These are phyloP conservation scores for Odontomyia ornata DNA, from an alignment of 2,888 invertebrate species.

Conservation along the genomic window DNA sequence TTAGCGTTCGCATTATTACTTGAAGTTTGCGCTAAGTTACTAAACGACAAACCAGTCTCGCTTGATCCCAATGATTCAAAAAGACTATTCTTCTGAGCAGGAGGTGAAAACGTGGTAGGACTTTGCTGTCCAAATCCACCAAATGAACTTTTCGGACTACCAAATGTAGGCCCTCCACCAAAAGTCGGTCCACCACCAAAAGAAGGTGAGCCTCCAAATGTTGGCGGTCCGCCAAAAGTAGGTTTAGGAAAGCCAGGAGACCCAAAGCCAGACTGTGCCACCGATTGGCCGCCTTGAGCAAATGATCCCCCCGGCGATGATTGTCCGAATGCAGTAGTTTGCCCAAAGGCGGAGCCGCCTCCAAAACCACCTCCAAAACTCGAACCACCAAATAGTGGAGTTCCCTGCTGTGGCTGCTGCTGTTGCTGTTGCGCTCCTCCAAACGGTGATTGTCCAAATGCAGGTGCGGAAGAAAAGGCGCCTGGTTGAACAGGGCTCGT, in stretches of 20 bases:
- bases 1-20: constrained; percentile 57
- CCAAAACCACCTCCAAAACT: constrained; percentile 31
- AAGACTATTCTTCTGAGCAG: constrained; percentile 40
- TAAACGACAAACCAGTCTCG: constrained; percentile 61
- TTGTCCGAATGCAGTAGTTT: constrained; percentile 40
- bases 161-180: constrained; percentile 60
- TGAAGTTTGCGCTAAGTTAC: constrained; percentile 61
- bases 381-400: neutral
- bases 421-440: constrained; percentile 9
- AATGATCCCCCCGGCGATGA: constrained; percentile 49
- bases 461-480: constrained; percentile 16
- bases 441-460: constrained; percentile 25
- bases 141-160: constrained; percentile 58
- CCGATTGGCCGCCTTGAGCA: constrained; percentile 56
- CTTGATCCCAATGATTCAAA: constrained; percentile 54
- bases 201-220: constrained; percentile 57
- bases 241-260: constrained; percentile 55
- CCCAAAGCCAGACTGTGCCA: constrained; percentile 59
- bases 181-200: constrained; percentile 62
- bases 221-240: constrained; percentile 32
- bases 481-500: constrained; percentile 16
- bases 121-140: constrained; percentile 56
- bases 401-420: neutral
- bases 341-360: constrained; percentile 21
- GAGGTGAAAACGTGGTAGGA: constrained; percentile 48